phyloP scores from a whole-genome alignment of 2,888 invertebrate genomes.

The Tricholauxania praeusta region DNA sequence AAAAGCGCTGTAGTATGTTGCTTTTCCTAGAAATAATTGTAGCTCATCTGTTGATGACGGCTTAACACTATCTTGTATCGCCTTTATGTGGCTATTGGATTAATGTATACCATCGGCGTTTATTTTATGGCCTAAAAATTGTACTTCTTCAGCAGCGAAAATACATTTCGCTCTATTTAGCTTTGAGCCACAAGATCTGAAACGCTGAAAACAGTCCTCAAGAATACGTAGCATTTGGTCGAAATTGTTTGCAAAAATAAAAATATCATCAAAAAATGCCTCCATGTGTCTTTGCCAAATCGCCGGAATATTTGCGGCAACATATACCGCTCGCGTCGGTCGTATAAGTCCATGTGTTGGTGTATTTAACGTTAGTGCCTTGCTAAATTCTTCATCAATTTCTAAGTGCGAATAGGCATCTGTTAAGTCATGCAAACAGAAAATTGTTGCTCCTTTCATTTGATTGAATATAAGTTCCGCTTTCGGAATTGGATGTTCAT shows the following conservation, averaged over 20 bases:
- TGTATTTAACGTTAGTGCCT: constrained; percentile 30
- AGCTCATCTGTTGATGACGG: constrained; percentile 30
- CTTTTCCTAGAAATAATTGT: constrained; percentile 39
- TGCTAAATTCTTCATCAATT: constrained; percentile 25
- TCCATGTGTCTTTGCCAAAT: constrained; percentile 39
- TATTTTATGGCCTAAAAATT: constrained; percentile 40
- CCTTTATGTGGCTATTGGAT: constrained; percentile 30
- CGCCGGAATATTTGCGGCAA: constrained; percentile 41
- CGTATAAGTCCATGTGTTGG: neutral
- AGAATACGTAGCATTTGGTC: constrained; percentile 20
- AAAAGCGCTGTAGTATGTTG: no score
- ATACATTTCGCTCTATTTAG: constrained; percentile 25
- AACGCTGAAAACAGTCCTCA: neutral
- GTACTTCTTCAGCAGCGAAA: constrained; percentile 29
- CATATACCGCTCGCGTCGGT: neutral
- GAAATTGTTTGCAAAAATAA: constrained; percentile 20
- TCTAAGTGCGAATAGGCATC: constrained; percentile 33
- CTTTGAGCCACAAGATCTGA: constrained; percentile 19
- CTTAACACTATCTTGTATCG: constrained; percentile 24
- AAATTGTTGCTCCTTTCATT: constrained; percentile 26
- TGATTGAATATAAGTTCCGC: constrained; percentile 30
- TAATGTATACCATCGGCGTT: constrained; percentile 37
- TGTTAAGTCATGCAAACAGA: constrained; percentile 32
- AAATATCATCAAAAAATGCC: constrained; percentile 19
- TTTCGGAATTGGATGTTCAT: constrained; percentile 31